A percentile compares a stretch with the other conserved stretches of the same genome.
Evolutionary conservation across 1,140 invertebrate genomes (phyloP).

Genomic region (Macrobrachium nipponense): DNA sequence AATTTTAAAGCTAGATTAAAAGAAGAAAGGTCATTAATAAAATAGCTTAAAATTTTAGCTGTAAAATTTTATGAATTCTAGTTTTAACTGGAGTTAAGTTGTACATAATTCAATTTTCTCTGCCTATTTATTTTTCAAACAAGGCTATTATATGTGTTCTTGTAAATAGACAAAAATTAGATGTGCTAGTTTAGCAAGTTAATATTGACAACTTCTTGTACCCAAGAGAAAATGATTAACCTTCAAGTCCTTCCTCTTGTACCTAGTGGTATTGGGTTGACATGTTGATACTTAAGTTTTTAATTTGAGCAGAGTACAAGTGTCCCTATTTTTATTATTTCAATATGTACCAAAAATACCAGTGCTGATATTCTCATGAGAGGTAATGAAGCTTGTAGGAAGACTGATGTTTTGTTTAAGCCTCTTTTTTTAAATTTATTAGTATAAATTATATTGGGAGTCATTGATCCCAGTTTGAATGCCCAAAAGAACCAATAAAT

Average conservation of each 20-base stretch:
- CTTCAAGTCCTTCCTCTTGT: conserved; percentile 21
- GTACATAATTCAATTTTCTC: conserved; percentile 34
- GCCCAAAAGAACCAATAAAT: not conserved
- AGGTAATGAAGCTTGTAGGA: no score
- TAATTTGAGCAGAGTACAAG: conserved; percentile 29
- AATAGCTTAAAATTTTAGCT: conserved; percentile 8
- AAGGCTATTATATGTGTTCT: conserved; percentile 25
- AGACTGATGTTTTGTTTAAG: not conserved
- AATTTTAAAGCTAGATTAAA: conserved; percentile 6
- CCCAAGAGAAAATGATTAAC: conserved; percentile 16
- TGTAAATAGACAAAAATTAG: conserved; percentile 40
- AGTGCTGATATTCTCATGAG: no score
- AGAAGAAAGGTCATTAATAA: not conserved
- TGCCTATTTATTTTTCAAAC: conserved; percentile 29
- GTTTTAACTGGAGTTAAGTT: conserved; percentile 19
- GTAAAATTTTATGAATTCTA: conserved; percentile 11
- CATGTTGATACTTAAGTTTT: conserved; percentile 26
- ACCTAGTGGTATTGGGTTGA: conserved; percentile 9
- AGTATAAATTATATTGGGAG: no score
- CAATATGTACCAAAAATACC: no score
- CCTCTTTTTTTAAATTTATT: not conserved
- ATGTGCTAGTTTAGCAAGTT: conserved; percentile 42
- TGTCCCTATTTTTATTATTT: conserved; percentile 7
- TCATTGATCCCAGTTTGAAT: no score
- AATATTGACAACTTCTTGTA: conserved; percentile 29